Evolutionary conservation across 2,113 vertebrate species (phyloP).

Genomic region (Manacus vitellinus): DNA sequence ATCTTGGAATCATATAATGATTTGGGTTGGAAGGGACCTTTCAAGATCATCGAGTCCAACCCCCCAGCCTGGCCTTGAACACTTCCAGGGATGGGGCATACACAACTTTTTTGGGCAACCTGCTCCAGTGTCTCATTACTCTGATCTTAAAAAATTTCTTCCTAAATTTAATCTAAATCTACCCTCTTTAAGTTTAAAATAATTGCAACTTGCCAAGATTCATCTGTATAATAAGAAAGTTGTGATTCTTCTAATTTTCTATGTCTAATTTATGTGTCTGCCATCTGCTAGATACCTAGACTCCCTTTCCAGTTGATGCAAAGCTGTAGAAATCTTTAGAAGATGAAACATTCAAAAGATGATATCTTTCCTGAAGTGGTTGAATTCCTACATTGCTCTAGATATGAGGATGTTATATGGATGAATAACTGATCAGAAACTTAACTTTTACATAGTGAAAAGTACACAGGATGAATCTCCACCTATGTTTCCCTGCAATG

Average conservation of each 20-base stretch:
- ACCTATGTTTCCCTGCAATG: not conserved
- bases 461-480: not conserved
- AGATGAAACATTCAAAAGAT: not conserved
- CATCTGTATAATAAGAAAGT: not conserved
- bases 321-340: not conserved
- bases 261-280: not conserved
- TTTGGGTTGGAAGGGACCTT: not conserved
- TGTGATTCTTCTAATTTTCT: not conserved
- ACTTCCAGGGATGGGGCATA: fast-evolving
- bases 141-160: not conserved
- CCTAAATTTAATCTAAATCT: not conserved
- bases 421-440: not conserved
- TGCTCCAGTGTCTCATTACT: not conserved
- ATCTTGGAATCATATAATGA: not conserved
- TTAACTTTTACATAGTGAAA: not conserved
- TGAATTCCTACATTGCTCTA: not conserved
- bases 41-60: not conserved
- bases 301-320: not conserved
- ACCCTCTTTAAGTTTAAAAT: not conserved
- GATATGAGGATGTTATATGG: not conserved
- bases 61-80: not conserved
- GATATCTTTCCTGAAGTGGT: not conserved
- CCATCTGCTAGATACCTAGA: not conserved
- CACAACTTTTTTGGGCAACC: not conserved
- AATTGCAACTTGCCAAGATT: not conserved